A percentile compares a stretch with the other conserved stretches of the same genome.
phyloP scores from a whole-genome alignment of 2,888 invertebrate species.

The Caenorhabditis sulstoni region DNA sequence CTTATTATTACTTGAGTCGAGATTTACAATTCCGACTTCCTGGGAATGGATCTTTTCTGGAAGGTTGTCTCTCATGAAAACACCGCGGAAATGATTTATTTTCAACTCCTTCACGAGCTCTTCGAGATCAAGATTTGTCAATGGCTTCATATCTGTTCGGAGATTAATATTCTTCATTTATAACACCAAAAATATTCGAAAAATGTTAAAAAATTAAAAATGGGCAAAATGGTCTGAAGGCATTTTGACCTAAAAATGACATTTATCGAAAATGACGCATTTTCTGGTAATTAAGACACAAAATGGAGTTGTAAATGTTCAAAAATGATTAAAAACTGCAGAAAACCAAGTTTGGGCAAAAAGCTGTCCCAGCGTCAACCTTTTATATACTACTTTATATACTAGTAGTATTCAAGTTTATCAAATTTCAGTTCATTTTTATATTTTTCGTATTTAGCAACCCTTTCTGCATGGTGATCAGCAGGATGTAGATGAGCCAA shows the following conservation, averaged over 20 bases:
- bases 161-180: slow-evolving; percentile 10
- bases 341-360: slow-evolving; percentile 5
- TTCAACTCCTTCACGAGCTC: slow-evolving; percentile 32
- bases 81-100: too few relatives aligned
- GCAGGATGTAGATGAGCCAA: too few relatives aligned
- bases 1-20: slow-evolving; percentile 29
- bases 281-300: too few relatives aligned
- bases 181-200: slow-evolving; percentile 10
- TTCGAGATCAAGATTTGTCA: slow-evolving; percentile 47
- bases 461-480: too few relatives aligned
- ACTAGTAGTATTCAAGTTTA: too few relatives aligned
- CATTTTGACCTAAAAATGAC: too few relatives aligned
- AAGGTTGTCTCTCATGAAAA: slow-evolving; percentile 57
- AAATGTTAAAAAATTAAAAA: slow-evolving; percentile 4
- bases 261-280: too few relatives aligned
- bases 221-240: not conserved
- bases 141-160: slow-evolving; percentile 31
- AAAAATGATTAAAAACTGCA: too few relatives aligned
- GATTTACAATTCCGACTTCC: slow-evolving; percentile 55
- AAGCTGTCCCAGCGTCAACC: not conserved
- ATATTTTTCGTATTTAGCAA: too few relatives aligned
- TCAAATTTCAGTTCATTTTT: too few relatives aligned
- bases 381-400: not conserved
- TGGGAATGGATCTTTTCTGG: slow-evolving; percentile 25
- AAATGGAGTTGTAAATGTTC: too few relatives aligned